Base-by-base conservation (phyloP, 2,797 vertebrate genomes). In the Coregonus sp. region DNA sequence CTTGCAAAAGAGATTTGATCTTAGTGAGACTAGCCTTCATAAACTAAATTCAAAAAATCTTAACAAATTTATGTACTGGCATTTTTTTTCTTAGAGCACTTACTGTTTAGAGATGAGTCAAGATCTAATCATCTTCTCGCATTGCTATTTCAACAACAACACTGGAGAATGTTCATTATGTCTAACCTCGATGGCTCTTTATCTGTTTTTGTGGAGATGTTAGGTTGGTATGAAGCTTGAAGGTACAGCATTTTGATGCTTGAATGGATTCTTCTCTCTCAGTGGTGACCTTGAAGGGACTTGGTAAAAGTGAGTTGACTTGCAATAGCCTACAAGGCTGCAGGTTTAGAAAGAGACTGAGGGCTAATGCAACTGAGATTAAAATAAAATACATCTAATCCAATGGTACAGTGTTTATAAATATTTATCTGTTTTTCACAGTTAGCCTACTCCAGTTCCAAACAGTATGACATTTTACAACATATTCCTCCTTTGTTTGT, bases 231-330 rank as follows among this genome's bases (percentile, higher is more conserved):
- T 20, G 56, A 47, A 47, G 40, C 40, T 47, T 81, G 59, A 76
- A 75, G 76, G 74, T 75, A 76, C 71, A 66, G 72, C 80, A 79
- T 81, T 82, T 82, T 56, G 79, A 73, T 15, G 79, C 78, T 70
- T 35, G 77, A 83, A 70, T 66, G 74, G 75, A 76, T 84, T 78
- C 51, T 68, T 37, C 29, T 56, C 67, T 72, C 20, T 71, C 70
- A 75, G 67, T 31, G 0, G 72, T 88, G 87, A 90, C 89, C 88
- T 91, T 89, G 87, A 86, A 75, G 70, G 65, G 75, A 78, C 73
- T 20, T 47, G 16, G 70, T 78, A 67, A 70, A 76, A 87, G 80
- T 25, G 25, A 79, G 87, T 81, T 76, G 80, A 90, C 80, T 76
- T 37, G 76, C 16, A 70, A 70, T n/a, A 47, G 68, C 5, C 67